Percentiles rank a stretch among this genome's conserved stretches.
Conservation (phyloP, 2,113 vertebrate species). For the Platysteira castanea region DNA sequence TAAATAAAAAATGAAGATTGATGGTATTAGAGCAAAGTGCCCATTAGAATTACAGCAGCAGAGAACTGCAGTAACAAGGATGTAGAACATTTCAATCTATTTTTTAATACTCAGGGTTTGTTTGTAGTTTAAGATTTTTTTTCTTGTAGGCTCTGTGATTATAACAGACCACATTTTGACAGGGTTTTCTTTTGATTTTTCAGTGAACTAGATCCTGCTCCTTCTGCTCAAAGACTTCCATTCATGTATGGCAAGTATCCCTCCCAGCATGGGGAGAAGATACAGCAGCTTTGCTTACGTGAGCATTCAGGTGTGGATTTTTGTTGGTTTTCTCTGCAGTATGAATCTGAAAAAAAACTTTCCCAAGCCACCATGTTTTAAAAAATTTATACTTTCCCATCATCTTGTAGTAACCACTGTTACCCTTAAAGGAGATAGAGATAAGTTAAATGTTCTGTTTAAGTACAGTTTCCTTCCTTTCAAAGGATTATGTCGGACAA, state of each 20-base stretch:
- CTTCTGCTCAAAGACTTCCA: background rate
- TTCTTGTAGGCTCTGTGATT: background rate
- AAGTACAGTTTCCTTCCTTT: background rate
- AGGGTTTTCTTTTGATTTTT: background rate
- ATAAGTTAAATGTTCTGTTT: background rate
- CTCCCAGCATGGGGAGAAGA: background rate
- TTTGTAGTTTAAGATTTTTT: background rate
- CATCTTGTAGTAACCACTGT: background rate
- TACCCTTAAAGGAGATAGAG: background rate
- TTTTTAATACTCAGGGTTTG: background rate
- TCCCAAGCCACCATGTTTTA: background rate
- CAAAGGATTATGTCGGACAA: background rate
- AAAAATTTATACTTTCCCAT: background rate
- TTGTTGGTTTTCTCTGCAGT: background rate
- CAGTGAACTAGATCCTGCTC: background rate
- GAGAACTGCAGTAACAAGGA: background rate
- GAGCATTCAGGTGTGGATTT: background rate
- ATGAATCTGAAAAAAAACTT: background rate
- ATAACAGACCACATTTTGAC: background rate
- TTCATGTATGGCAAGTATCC: background rate
- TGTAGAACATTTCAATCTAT: background rate
- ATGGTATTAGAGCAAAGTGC: background rate
- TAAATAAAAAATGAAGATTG: slow-evolving; percentile 44
- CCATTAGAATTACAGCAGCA: background rate
- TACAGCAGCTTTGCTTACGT: background rate